Evolutionary conservation across 2,888 invertebrate genomes (phyloP).

Genomic region (Limnephilus rhombicus): DNA sequence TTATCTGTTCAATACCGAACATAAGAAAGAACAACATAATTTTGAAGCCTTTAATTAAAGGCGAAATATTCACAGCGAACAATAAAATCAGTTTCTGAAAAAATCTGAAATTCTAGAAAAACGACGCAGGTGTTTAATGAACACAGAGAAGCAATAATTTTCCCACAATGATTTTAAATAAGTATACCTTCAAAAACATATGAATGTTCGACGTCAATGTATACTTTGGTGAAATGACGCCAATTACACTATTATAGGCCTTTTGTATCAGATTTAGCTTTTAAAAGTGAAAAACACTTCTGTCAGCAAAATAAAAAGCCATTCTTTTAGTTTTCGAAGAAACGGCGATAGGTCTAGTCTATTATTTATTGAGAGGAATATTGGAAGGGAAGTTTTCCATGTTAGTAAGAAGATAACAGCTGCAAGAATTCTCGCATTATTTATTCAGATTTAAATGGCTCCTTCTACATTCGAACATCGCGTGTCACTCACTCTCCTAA

Average conservation of each 20-base stretch:
- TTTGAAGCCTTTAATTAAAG: no score
- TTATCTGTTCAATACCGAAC: no score
- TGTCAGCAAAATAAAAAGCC: neutral
- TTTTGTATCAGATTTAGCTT: neutral
- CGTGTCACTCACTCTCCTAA: constrained; percentile 57
- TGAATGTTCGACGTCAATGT: neutral
- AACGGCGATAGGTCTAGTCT: neutral
- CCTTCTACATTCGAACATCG: constrained; percentile 51
- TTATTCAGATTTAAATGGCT: constrained; percentile 64
- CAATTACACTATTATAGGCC: neutral
- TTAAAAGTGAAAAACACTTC: neutral
- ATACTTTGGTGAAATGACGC: neutral
- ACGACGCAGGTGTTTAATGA: neutral
- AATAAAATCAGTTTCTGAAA: no score
- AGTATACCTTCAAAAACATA: no score
- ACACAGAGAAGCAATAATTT: neutral
- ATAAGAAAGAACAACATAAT: no score
- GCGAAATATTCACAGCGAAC: no score
- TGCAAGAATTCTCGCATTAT: constrained; percentile 59
- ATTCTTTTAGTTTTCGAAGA: neutral
- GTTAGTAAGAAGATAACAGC: constrained; percentile 39
- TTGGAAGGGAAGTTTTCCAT: constrained; percentile 10
- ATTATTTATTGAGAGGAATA: neutral
- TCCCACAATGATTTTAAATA: no score
- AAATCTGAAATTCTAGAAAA: no score